Evolutionary conservation across 2,888 invertebrate species (phyloP), one percentile per base, ranked within the genome.

Genomic region (Miltochrista miniata): DNA sequence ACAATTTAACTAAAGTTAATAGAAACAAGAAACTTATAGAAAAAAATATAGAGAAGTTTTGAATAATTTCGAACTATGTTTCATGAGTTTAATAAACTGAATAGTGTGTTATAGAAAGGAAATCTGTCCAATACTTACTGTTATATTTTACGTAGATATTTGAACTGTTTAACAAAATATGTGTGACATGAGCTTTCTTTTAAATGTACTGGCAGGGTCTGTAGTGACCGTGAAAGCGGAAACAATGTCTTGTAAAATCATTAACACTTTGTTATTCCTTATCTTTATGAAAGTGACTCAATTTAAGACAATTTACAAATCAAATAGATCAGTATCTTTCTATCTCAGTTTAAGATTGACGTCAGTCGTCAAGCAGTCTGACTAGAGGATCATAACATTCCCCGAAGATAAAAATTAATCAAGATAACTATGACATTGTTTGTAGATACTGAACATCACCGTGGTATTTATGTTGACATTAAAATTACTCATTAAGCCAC

Each of bases 361-460:
- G 53, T 63, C 62, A 52, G 66, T 64, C 75, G 72, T 75, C 75
- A 74, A 68, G 61, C 73, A 54, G 75, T 74, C 75, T 74, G 64
- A 62, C 52, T 66, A 48, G 53, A 51, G 18, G n/a, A 14, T 40
- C 45, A 52, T 12, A 52, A 46, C 61, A 61, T 70, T 60, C 61
- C 54, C 34, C 61, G 64, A 67, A 72, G 9, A 54, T n/a, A 11
- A 55, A 61, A 44, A 73, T 75, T 62, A 53, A 70, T 76, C 72
- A 76, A 67, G 76, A 76, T 74, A 70, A 62, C 30, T 44, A 30
- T 45, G 56, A 55, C 48, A 51, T 42, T 49, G 33, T 62, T 58
- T 48, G 24, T 34, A 51, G 48, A 61, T 57, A 61, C 52, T 54
- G 51, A 59, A 53, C 47, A 35, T 33, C 42, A 37, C 30, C 54